Conservation (phyloP, 2,888 invertebrate species). For the Rambutsinella grinnellia region DNA sequence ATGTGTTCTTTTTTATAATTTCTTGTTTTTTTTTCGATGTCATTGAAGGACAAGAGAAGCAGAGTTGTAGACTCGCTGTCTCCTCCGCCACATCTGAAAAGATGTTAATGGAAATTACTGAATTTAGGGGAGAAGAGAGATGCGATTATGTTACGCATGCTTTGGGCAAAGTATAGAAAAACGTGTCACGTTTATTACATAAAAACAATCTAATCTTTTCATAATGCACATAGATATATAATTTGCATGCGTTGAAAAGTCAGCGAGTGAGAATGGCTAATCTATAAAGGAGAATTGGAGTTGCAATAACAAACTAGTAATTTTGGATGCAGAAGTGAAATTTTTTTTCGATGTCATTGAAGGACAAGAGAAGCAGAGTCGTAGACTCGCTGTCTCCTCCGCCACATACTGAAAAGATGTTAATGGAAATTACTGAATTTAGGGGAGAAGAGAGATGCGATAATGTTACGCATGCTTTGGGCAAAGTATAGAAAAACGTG, state of each 20-base stretch:
- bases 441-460: neutral
- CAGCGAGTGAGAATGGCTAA: neutral
- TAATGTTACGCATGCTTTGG: too few species aligned
- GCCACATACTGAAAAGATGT: slow-evolving; percentile 8
- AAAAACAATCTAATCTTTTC: too few species aligned
- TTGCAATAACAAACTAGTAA: neutral
- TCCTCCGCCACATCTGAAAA: slow-evolving; percentile 1
- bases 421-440: slow-evolving; percentile 22
- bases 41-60: neutral
- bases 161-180: neutral
- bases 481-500: slow-evolving; percentile 1
- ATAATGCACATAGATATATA: slow-evolving; percentile 6
- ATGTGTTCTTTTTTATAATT: too few species aligned
- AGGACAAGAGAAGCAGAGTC: neutral
- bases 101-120: slow-evolving; percentile 31
- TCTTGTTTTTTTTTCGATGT: neutral
- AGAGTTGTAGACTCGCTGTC: slow-evolving; percentile 5
- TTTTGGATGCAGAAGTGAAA: neutral
- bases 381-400: slow-evolving; percentile 20
- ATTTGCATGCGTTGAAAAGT: slow-evolving; percentile 2
- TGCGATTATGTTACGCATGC: too few species aligned
- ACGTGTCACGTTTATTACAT: slow-evolving; percentile 26
- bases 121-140: neutral
- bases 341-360: neutral
- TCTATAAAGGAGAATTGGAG: neutral